These are phyloP conservation scores for Hemichromis elongatus DNA, from an alignment of 2,113 vertebrate genomes.

Conservation along the genomic window DNA sequence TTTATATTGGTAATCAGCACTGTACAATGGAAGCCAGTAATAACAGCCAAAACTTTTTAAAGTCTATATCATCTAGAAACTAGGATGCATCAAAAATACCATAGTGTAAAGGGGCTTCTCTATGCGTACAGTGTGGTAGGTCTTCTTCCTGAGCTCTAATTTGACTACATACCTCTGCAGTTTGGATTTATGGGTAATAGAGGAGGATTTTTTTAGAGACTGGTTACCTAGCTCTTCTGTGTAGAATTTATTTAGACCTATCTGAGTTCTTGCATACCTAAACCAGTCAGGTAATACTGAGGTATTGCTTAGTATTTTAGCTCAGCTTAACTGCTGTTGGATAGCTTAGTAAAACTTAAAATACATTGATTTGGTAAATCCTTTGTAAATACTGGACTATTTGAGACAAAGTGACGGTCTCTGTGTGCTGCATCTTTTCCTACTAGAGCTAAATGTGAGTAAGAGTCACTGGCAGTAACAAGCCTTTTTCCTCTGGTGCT, in stretches of 20 bases:
- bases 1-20: background rate
- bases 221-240: background rate
- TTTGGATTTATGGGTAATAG: background rate
- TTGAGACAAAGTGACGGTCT: background rate
- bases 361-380: background rate
- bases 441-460: constrained; percentile 3
- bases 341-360: background rate
- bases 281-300: background rate
- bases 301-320: background rate
- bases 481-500: constrained; percentile 20
- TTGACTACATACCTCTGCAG: background rate
- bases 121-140: background rate
- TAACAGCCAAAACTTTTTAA: background rate
- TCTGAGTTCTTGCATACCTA: background rate
- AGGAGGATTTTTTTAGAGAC: background rate
- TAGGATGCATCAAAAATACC: background rate
- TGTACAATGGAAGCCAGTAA: background rate
- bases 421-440: background rate
- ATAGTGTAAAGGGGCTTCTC: background rate
- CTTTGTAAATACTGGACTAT: background rate
- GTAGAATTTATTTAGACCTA: background rate
- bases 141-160: background rate
- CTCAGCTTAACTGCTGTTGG: background rate
- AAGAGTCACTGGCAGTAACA: background rate
- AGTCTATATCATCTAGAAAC: background rate